Percentiles rank a stretch among this genome's conserved stretches.
These are phyloP conservation scores for Tyto alba DNA, from an alignment of 2,113 vertebrate species.

Conservation along the genomic window DNA sequence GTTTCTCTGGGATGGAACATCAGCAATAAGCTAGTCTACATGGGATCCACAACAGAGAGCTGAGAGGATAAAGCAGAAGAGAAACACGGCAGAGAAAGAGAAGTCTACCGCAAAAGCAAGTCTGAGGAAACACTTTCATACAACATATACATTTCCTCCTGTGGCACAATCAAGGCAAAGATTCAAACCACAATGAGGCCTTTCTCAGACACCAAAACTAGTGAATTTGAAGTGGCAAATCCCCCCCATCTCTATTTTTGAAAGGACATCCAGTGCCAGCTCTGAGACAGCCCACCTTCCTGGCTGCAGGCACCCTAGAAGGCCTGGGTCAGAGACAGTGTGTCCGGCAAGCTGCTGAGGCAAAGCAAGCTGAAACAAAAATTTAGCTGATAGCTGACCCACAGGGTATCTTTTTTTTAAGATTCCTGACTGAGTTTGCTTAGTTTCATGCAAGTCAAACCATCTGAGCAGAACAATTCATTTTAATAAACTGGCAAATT, in stretches of 20 bases:
- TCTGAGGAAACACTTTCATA: not conserved
- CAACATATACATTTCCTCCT: not conserved
- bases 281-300: not conserved
- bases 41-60: not conserved
- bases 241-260: not conserved
- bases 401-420: not conserved
- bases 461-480: fast-evolving
- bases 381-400: not conserved
- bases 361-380: not conserved
- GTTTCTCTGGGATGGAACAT: not conserved
- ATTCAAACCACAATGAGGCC: not conserved
- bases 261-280: not conserved
- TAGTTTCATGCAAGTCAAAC: not conserved
- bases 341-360: not conserved
- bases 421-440: not conserved
- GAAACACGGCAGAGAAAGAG: not conserved
- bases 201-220: not conserved
- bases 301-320: not conserved
- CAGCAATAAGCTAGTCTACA: not conserved
- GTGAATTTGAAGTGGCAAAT: not conserved
- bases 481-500: not conserved
- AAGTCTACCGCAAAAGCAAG: not conserved
- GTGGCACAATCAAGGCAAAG: not conserved
- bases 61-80: not conserved
- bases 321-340: not conserved